phyloP scores from a whole-genome alignment of 2,888 invertebrate species.

The Mantis religiosa region DNA sequence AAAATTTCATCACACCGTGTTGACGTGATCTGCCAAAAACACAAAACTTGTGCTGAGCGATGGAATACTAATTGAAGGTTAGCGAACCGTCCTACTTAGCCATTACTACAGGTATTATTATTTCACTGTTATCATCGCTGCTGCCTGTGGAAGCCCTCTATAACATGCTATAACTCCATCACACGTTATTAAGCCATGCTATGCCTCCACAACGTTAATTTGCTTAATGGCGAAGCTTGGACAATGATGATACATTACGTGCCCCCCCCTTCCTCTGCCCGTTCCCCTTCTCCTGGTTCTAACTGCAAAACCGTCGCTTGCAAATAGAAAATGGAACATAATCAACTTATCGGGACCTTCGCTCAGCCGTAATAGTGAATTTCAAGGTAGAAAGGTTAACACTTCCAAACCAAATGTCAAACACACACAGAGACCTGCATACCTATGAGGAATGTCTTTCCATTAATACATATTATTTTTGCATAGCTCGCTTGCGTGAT shows the following conservation, averaged over 20 bases:
- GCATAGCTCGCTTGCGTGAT: neutral
- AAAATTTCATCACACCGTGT: neutral
- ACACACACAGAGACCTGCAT: neutral
- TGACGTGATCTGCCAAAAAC: neutral
- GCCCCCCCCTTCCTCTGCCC: neutral
- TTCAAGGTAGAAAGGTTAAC: neutral
- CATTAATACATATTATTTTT: neutral
- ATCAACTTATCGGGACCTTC: neutral
- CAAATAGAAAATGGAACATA: constrained; percentile 11
- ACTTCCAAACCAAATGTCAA: neutral
- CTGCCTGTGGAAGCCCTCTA: neutral
- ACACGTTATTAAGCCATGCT: constrained; percentile 1
- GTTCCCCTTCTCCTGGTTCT: neutral
- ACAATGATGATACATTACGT: constrained; percentile 19
- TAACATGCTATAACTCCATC: constrained; percentile 11
- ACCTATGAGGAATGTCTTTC: neutral
- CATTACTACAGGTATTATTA: neutral
- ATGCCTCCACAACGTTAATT: constrained; percentile 9
- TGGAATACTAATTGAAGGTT: neutral
- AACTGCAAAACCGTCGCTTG: neutral
- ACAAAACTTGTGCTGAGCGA: neutral
- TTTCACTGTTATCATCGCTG: neutral
- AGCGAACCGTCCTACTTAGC: neutral
- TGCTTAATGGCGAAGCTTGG: constrained; percentile 19
- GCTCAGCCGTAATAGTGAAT: neutral